Evolutionary conservation across 2,113 vertebrate species (phyloP), one percentile per base, ranked within the genome.

Genomic region (Phalacrocorax brasilianus): DNA sequence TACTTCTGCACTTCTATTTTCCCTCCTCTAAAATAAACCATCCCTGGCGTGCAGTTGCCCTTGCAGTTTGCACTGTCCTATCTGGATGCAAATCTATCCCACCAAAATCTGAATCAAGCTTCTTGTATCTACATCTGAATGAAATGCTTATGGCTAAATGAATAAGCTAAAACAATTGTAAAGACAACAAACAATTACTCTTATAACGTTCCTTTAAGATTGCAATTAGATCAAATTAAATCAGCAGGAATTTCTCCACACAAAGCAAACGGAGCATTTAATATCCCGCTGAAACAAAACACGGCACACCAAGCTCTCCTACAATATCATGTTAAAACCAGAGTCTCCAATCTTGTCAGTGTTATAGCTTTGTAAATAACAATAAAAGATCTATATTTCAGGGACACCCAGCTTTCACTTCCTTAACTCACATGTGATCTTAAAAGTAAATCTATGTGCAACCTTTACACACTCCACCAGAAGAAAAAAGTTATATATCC

Each of bases 201-300:
- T 92, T 92, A 58, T 83, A 87, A 72, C 12, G 4, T 87, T 95
- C 94, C 91, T 93, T 94, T 95, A 95, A 92, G 86, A 96, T 30
- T 74, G 82, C 78, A 95, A 95, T 97, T 91, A 96, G 78, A 96
- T 96, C 82, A 95, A 96, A 98, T 97, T 97, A 97, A 97, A 92
- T 97, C 95, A 97, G 96, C 92, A n/a, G 73, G 94, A 95, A 87
- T 93, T 82, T 97, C 92, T 93, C 88, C 59, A 89, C 81, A 96
- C 75, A 95, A 93, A 96, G 89, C 63, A 91, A 97, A 97, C 62
- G 86, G 76, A 84, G 89, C 63, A 95, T 89, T 97, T 97, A 96
- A 94, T 61, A 86, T 85, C 90, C 75, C 80, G 55, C 82, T 92
- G 85, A 96, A 94, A 96, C 70, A 92, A 87, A 97, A 91, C 49